Evolutionary conservation across 1,140 invertebrate genomes (phyloP).

Genomic region (Penaeus chinensis): DNA sequence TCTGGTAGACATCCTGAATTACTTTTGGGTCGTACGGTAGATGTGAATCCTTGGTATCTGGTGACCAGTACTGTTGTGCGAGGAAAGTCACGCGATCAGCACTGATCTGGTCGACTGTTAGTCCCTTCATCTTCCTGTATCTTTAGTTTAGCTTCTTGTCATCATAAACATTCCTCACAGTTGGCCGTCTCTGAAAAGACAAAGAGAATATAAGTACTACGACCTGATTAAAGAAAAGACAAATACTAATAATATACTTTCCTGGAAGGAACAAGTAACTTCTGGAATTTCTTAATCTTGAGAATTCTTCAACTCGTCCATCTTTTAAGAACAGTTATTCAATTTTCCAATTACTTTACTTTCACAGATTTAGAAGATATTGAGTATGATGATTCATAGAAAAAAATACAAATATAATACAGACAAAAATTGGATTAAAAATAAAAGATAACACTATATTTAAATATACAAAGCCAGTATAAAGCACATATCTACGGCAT

Average conservation of each 20-base stretch:
- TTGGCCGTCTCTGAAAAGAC: too few relatives aligned
- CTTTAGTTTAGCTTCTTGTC: not conserved
- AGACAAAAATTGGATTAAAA: not conserved
- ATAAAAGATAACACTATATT: not conserved
- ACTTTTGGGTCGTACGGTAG: slow-evolving; percentile 79
- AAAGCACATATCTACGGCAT: too few relatives aligned
- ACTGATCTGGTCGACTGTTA: slow-evolving; percentile 63
- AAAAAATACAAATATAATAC: slow-evolving; percentile 4
- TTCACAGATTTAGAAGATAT: not conserved
- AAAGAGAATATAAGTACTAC: too few relatives aligned
- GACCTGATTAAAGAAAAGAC: not conserved
- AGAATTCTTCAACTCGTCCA: not conserved
- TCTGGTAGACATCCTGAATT: slow-evolving; percentile 83
- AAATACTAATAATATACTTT: not conserved
- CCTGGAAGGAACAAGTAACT: not conserved
- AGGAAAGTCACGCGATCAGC: slow-evolving; percentile 73
- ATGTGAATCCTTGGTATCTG: slow-evolving; percentile 78
- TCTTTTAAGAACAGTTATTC: not conserved
- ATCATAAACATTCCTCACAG: not conserved
- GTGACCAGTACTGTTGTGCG: slow-evolving; percentile 90
- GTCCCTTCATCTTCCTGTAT: slow-evolving; percentile 53
- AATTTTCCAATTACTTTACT: not conserved
- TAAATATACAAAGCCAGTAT: too few relatives aligned
- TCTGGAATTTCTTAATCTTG: too few relatives aligned
- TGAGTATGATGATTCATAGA: not conserved